Conservation (phyloP, 2,888 invertebrate genomes). For the Subacronicta megacephala region DNA sequence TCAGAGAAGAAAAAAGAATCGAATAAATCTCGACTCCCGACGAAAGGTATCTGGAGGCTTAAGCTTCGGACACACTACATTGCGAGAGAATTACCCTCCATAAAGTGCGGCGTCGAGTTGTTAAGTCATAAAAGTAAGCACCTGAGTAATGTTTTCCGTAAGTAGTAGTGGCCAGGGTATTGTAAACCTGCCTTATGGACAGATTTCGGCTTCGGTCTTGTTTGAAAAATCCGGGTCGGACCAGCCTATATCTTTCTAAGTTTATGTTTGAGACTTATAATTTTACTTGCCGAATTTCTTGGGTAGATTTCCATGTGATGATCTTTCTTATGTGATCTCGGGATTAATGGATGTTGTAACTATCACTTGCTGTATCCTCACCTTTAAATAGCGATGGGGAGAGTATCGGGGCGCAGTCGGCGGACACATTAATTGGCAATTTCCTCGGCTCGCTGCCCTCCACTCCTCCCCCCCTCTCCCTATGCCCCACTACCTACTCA, state of each 20-base stretch:
- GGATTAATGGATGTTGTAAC: slow-evolving; percentile 21
- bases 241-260: not conserved
- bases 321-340: not conserved
- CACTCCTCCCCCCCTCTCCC: slow-evolving; percentile 23
- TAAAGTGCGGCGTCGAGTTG: slow-evolving; percentile 33
- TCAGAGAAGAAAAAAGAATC: slow-evolving; percentile 69
- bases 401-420: slow-evolving; percentile 53
- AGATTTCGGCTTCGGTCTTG: slow-evolving; percentile 1
- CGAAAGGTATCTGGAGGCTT: slow-evolving; percentile 64
- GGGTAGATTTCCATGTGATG: not conserved
- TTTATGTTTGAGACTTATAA: not conserved
- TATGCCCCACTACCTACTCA: slow-evolving; percentile 66
- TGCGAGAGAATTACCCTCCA: slow-evolving; percentile 15
- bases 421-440: slow-evolving; percentile 82
- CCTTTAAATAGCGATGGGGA: slow-evolving; percentile 50
- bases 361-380: slow-evolving; percentile 38
- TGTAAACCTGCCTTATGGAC: slow-evolving; percentile 16
- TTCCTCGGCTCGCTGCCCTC: slow-evolving; percentile 68
- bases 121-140: slow-evolving; percentile 43
- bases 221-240: not conserved
- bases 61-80: slow-evolving; percentile 56
- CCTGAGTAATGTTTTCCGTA: slow-evolving; percentile 33
- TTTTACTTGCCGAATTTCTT: not conserved
- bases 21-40: slow-evolving; percentile 69
- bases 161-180: slow-evolving; percentile 11